Evolutionary conservation across 2,888 invertebrate species (phyloP).

Genomic region (Rhorus exstirpatorius): DNA sequence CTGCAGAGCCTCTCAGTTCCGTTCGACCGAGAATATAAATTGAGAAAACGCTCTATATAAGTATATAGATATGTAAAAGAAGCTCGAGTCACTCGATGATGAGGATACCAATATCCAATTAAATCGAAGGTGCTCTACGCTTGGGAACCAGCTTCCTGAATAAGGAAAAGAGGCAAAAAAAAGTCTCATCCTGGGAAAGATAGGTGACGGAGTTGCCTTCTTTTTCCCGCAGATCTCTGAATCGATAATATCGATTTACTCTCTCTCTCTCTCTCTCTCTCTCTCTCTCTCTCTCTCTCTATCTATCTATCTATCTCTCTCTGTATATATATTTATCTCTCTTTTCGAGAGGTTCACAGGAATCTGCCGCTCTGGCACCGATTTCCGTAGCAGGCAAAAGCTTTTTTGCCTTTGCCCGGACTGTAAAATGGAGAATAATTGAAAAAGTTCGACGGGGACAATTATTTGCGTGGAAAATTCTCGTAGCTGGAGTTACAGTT

Average conservation of each 20-base stretch:
- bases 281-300: background rate
- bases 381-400: slow-evolving; percentile 38
- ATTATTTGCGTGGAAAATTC: slow-evolving; percentile 63
- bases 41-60: slow-evolving; percentile 23
- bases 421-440: slow-evolving; percentile 64
- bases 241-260: slow-evolving; percentile 62
- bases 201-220: slow-evolving; percentile 24
- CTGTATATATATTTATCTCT: no score
- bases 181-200: slow-evolving; percentile 14
- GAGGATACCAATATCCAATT: slow-evolving; percentile 67
- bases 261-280: background rate
- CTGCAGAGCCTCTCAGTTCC: slow-evolving; percentile 16
- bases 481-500: slow-evolving; percentile 2
- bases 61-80: slow-evolving; percentile 7
- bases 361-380: slow-evolving; percentile 28
- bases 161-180: slow-evolving; percentile 23
- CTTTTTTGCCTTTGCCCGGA: slow-evolving; percentile 20
- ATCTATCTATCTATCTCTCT: background rate
- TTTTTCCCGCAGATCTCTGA: slow-evolving; percentile 53
- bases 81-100: slow-evolving; percentile 58
- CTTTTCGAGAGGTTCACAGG: slow-evolving; percentile 6
- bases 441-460: slow-evolving; percentile 66
- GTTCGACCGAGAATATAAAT: slow-evolving; percentile 52
- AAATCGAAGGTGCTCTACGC: slow-evolving; percentile 50
- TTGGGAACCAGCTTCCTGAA: slow-evolving; percentile 47